These are phyloP conservation scores for Polymixis flavicincta DNA, from an alignment of 2,888 invertebrate genomes.

Conservation along the genomic window DNA sequence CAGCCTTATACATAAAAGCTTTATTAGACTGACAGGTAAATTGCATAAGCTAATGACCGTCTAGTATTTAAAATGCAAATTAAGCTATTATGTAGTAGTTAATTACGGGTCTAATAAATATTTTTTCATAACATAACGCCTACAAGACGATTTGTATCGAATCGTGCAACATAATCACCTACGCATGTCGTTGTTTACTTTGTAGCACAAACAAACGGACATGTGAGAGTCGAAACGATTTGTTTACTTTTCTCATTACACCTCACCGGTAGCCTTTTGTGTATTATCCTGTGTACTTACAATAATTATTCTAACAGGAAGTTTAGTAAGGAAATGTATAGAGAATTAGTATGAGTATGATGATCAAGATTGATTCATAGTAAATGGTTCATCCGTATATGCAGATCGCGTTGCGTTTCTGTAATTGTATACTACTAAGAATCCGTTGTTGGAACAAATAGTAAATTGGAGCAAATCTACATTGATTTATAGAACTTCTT, in stretches of 20 bases:
- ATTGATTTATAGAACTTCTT: not conserved
- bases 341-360: not conserved
- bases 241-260: constrained; percentile 54
- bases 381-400: not conserved
- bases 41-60: constrained; percentile 42
- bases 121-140: constrained; percentile 42
- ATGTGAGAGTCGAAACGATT: constrained; percentile 40
- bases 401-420: not conserved
- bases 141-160: constrained; percentile 46
- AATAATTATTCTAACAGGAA: constrained; percentile 28
- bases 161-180: constrained; percentile 19
- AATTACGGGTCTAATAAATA: constrained; percentile 38
- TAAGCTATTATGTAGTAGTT: constrained; percentile 38
- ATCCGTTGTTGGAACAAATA: not conserved
- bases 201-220: constrained; percentile 41
- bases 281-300: constrained; percentile 26
- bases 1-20: constrained; percentile 33
- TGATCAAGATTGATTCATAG: constrained; percentile 10
- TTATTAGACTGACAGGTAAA: constrained; percentile 36
- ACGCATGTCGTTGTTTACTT: constrained; percentile 43
- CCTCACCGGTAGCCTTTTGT: constrained; percentile 51
- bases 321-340: constrained; percentile 4
- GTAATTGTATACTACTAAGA: constrained; percentile 12
- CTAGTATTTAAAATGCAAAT: constrained; percentile 57
- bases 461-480: constrained; percentile 4